phyloP scores from a whole-genome alignment of 2,113 vertebrate genomes.

The Ophiodon elongatus region DNA sequence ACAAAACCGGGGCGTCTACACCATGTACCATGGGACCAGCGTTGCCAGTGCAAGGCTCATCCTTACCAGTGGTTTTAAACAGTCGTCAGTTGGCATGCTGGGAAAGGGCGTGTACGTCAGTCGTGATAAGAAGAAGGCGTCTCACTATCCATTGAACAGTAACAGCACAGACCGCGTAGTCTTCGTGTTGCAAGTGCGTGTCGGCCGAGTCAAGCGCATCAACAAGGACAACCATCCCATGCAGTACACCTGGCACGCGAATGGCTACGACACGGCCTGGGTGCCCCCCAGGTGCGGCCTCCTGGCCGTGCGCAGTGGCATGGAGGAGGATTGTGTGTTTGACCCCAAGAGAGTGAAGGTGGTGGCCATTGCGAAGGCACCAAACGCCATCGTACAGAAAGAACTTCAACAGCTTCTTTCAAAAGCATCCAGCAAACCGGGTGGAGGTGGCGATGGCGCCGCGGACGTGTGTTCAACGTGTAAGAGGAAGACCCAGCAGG shows the following conservation, averaged over 20 bases:
- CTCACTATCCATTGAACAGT: constrained; percentile 61
- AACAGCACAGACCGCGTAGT: constrained; percentile 44
- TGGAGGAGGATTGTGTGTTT: constrained; percentile 82
- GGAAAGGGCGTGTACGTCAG: constrained; percentile 83
- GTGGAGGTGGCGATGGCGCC: not conserved
- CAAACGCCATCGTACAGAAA: constrained; percentile 26
- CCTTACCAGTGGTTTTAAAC: constrained; percentile 73
- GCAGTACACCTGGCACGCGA: constrained; percentile 60
- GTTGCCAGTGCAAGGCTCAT: constrained; percentile 58
- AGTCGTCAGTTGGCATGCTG: constrained; percentile 77
- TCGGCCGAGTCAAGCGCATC: constrained; percentile 77
- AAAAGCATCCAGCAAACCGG: constrained; percentile 1
- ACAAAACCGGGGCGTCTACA: constrained; percentile 52
- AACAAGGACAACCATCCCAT: constrained; percentile 70
- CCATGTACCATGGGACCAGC: constrained; percentile 67
- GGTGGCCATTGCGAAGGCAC: constrained; percentile 62
- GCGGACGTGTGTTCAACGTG: constrained; percentile 66
- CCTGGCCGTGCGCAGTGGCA: constrained; percentile 70
- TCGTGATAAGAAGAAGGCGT: constrained; percentile 73
- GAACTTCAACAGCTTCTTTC: constrained; percentile 71
- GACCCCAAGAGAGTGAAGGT: constrained; percentile 77
- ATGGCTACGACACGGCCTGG: constrained; percentile 80
- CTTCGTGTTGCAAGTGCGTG: constrained; percentile 66
- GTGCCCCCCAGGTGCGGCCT: constrained; percentile 76
- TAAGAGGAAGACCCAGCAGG: constrained; percentile 61